Conservation (phyloP, 1,140 invertebrate species). For the Lethocerus indicus region DNA sequence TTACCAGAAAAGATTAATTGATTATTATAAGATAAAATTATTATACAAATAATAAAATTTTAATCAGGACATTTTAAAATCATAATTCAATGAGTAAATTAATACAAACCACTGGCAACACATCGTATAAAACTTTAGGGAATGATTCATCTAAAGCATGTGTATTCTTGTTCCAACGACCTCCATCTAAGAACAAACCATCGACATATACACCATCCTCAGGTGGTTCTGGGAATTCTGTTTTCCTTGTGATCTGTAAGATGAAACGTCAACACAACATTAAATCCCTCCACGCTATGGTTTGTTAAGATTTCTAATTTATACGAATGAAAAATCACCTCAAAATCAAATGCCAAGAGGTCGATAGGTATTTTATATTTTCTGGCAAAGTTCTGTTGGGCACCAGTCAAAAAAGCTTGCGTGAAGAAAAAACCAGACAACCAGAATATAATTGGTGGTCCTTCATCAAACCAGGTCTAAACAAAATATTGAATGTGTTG, state of each 20-base stretch:
- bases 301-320: neutral
- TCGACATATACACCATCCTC: conserved; percentile 69
- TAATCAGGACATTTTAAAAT: no score
- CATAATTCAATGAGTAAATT: neutral
- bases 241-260: conserved; percentile 22
- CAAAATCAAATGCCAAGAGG: conserved; percentile 32
- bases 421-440: conserved; percentile 91
- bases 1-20: no score
- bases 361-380: conserved; percentile 85
- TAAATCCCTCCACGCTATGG: neutral
- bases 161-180: conserved; percentile 53
- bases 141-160: conserved; percentile 59
- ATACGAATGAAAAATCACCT: conserved; percentile 19
- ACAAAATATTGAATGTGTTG: neutral
- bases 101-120: conserved; percentile 51
- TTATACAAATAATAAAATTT: no score
- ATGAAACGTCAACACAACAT: neutral
- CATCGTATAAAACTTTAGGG: conserved; percentile 67
- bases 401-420: conserved; percentile 87
- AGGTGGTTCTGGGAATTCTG: conserved; percentile 28
- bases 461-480: conserved; percentile 66
- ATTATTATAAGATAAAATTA: no score
- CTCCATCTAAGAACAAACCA: conserved; percentile 76
- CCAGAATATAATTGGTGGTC: conserved; percentile 73
- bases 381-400: conserved; percentile 82